Percentiles rank a stretch among this genome's conserved stretches.
These are phyloP conservation scores for Alces alces DNA, from an alignment of 2,113 vertebrate genomes.

Conservation along the genomic window DNA sequence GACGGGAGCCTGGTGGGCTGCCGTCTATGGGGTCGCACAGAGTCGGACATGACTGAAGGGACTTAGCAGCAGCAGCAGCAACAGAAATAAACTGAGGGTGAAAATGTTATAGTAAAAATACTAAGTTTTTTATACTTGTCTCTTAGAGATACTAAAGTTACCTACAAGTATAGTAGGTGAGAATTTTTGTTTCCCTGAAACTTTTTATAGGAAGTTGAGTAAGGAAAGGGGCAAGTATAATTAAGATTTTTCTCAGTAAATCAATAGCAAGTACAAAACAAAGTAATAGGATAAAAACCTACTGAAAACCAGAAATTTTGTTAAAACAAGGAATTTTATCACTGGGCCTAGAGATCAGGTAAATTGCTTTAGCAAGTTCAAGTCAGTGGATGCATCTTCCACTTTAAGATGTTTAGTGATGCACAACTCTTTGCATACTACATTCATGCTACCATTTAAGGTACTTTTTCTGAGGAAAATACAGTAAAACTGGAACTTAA, in stretches of 20 bases:
- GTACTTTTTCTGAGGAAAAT: not conserved
- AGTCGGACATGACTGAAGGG: too few species aligned
- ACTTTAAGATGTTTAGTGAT: not conserved
- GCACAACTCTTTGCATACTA: not conserved
- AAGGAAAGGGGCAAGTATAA: not conserved
- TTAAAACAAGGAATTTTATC: not conserved
- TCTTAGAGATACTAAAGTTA: not conserved
- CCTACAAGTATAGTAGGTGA: not conserved
- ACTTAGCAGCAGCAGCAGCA: too few species aligned
- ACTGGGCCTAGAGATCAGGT: not conserved
- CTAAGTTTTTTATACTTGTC: not conserved
- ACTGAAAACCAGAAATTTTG: not conserved
- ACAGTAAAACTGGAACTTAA: not conserved
- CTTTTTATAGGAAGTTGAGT: not conserved
- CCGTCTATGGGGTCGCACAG: too few species aligned
- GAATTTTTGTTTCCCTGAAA: not conserved
- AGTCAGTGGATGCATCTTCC: not conserved
- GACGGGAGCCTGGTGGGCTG: too few species aligned
- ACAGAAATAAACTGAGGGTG: not conserved
- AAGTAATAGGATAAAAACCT: not conserved
- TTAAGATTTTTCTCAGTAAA: not conserved
- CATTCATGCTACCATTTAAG: not conserved
- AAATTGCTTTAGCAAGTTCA: not conserved
- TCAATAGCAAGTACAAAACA: not conserved
- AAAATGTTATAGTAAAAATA: conserved; percentile 9